Base-by-base conservation (phyloP, 2,113 vertebrate species). In the Cinclus mexicanus region DNA sequence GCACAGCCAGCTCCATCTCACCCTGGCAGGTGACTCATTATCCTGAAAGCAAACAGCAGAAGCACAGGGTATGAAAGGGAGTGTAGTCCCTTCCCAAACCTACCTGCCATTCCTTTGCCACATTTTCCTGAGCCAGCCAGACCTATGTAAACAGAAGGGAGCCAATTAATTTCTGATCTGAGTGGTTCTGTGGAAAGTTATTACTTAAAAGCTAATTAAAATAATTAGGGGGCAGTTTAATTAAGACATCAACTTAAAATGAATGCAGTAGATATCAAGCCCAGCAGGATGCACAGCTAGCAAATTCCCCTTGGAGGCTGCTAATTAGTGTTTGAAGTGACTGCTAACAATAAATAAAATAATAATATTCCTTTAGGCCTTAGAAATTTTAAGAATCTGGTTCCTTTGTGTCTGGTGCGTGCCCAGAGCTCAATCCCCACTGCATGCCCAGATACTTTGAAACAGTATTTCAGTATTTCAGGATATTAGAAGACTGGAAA, bases 211-310 rank as follows among this genome's bases (percentile, higher is more conserved):
- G 80, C 84, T 92, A 83, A 74, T 94, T 81, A 93, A 75, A 61
- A 74, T 89, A 94, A 94, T 90, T 84, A 95, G 75, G 95, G 92
- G 89, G 44, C 87, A 86, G 90, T 93, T 95, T 96, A 93, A 92
- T 96, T 95, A 95, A 91, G 85, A 94, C 75, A 68, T 90, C 92
- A 94, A 74, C 75, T 88, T 94, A 85, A 94, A 93, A 76, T 31
- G 56, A 92, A 89, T 50, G 59, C 86, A 50, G 57, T 47, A 46
- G 85, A 49, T 85, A 86, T 53, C 50, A 41, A 87, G 75, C 64
- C 70, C 90, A 88, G 93, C 59, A 61, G 91, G 81, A 67, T 59
- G 24, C 29, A 21, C 37, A 39, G 74, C 49, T 37, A 81, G 52
- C 57, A 59, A 21, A 25, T 57, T 84, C 70, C 70, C 90, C 75